A percentile compares a stretch with the other conserved stretches of the same genome.
Evolutionary conservation across 1,140 invertebrate species (phyloP).

Genomic region (Venturia canescens): DNA sequence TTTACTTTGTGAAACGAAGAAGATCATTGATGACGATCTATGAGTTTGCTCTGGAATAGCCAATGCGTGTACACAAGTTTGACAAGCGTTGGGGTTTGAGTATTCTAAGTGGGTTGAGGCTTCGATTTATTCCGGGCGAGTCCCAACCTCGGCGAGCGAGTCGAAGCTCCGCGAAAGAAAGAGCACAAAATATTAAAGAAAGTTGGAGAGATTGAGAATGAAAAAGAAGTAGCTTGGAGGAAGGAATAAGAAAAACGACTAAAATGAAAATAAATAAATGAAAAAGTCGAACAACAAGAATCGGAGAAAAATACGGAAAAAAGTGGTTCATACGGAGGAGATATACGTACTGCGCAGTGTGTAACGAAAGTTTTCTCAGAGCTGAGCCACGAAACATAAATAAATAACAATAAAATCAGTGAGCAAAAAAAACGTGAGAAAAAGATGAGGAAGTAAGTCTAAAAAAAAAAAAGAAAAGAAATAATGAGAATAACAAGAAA

Average conservation of each 20-base stretch:
- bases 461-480: conserved; percentile 3
- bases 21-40: neutral
- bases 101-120: neutral
- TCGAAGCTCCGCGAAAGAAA: neutral
- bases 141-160: neutral
- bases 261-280: conserved; percentile 11
- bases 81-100: neutral
- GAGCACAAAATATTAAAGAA: neutral
- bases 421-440: conserved; percentile 6
- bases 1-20: no score
- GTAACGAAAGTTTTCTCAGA: conserved; percentile 6
- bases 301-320: conserved; percentile 4
- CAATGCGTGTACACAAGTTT: neutral
- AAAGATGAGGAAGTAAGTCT: neutral
- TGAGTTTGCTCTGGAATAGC: neutral
- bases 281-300: neutral
- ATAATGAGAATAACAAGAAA: conserved; percentile 21
- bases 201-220: neutral
- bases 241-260: neutral
- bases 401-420: conserved; percentile 29
- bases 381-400: neutral
- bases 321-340: conserved; percentile 9
- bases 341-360: conserved; percentile 3
- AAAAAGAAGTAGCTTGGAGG: no score
- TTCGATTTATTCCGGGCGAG: conserved; percentile 16